Evolutionary conservation across 2,797 vertebrate species (phyloP), one percentile per base, ranked within the genome.

Genomic region (Alca torda): DNA sequence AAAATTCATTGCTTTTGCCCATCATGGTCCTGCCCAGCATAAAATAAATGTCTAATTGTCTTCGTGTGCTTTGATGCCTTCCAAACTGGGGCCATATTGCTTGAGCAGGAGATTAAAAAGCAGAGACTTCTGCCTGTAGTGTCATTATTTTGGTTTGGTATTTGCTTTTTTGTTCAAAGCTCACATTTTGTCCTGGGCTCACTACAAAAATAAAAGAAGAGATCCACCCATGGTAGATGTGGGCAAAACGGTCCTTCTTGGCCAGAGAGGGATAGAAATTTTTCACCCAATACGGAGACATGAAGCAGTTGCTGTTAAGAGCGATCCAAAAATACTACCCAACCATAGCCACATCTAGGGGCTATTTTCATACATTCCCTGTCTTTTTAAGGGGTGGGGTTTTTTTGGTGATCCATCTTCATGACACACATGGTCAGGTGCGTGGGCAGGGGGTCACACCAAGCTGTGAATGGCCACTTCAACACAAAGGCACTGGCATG

Each of bases 201-300:
- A 56, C 92, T 95, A 94, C 65, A 96, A 96, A 96, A 96, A 95
- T 94, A 95, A 91, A 91, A 96, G 43, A 89, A 70, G 75, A 95
- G 94, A 89, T 70, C 87, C 96, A 93, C 95, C 93, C 95, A 94
- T 69, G 84, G 81, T 59, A 93, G 92, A 95, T 96, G 94, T 95
- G 95, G 96, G 92, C 41, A 96, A 85, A 93, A 92, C 45, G 87
- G 79, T 69, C 68, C 39, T 73, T 96, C 88, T 95, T 95, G 94
- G 93, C 72, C 84, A 91, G 84, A 93, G 46, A 95, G 39, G 79
- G 89, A 93, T 13, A 94, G 80, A 95, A 89, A 94, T 94, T 97
- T 96, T 96, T 96, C 92, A 95, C 86, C 86, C 93, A 87, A 91
- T 60, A 83, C 11, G 2, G 61, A 86, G 74, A 89, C 82, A 77